These are phyloP conservation scores for Leucoraja erinaceus DNA, from an alignment of 2,113 vertebrate species.

Conservation along the genomic window DNA sequence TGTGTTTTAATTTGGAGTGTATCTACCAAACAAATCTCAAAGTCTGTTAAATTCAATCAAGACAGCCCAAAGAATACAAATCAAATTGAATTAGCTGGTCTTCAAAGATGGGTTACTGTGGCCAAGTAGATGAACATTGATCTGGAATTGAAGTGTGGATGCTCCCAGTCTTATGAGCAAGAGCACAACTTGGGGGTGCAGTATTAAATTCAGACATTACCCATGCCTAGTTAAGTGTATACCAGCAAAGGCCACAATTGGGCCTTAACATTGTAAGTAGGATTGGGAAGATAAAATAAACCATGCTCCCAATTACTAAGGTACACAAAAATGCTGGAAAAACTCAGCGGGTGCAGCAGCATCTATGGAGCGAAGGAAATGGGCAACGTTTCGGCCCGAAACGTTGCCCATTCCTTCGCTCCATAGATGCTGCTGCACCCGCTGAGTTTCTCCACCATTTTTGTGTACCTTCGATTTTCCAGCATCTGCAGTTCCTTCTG, in stretches of 20 bases:
- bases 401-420: too few relatives aligned
- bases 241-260: not conserved
- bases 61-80: not conserved
- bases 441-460: too few relatives aligned
- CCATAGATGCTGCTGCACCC: too few relatives aligned
- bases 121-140: not conserved
- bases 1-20: not conserved
- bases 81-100: not conserved
- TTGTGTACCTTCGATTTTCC: too few relatives aligned
- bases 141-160: not conserved
- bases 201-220: not conserved
- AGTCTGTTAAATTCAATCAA: too few relatives aligned
- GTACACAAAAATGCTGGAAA: too few relatives aligned
- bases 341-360: too few relatives aligned
- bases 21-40: not conserved
- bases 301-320: not conserved
- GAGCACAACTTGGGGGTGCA: not conserved
- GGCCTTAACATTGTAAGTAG: not conserved
- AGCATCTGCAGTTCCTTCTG: too few relatives aligned
- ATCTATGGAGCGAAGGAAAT: too few relatives aligned
- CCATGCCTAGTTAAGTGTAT: not conserved
- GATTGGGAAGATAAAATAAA: not conserved
- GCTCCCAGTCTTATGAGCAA: not conserved
- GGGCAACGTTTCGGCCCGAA: too few relatives aligned
- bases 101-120: not conserved